Conservation (phyloP, 2,113 vertebrate species). For the Hystrix cristata region DNA sequence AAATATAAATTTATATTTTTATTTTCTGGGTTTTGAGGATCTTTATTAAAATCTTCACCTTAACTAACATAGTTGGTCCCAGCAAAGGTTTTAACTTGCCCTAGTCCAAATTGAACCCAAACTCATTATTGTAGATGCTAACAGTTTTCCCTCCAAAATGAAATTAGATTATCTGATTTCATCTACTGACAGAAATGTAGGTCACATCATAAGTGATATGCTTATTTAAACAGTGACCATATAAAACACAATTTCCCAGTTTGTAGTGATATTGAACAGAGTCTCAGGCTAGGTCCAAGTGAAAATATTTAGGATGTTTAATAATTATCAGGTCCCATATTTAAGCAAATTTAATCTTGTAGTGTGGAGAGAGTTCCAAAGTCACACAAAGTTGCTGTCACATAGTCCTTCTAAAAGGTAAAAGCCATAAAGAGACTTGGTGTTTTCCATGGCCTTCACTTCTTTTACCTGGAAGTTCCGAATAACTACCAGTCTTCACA, state of each 20-base stretch:
- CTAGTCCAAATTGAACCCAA: neutral
- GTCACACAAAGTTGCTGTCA: neutral
- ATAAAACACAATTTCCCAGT: neutral
- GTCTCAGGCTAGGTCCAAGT: neutral
- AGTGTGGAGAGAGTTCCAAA: neutral
- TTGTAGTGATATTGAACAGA: neutral
- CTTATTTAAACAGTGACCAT: neutral
- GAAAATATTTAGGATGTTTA: slow-evolving; percentile 17
- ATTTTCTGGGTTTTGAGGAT: slow-evolving; percentile 12
- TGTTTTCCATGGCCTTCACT: neutral
- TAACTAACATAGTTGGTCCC: neutral
- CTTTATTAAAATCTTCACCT: neutral
- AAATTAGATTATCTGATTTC: neutral
- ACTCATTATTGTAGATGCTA: neutral
- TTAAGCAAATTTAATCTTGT: neutral
- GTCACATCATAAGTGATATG: neutral
- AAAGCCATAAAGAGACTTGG: neutral
- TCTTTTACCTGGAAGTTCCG: neutral
- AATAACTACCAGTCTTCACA: neutral
- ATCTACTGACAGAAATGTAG: neutral
- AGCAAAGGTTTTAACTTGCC: neutral
- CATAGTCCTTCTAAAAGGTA: neutral
- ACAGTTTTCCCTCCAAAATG: neutral
- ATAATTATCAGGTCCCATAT: neutral
- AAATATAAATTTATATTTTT: neutral